Evolutionary conservation across 2,113 vertebrate species (phyloP).

Genomic region (Camelus dromedarius): DNA sequence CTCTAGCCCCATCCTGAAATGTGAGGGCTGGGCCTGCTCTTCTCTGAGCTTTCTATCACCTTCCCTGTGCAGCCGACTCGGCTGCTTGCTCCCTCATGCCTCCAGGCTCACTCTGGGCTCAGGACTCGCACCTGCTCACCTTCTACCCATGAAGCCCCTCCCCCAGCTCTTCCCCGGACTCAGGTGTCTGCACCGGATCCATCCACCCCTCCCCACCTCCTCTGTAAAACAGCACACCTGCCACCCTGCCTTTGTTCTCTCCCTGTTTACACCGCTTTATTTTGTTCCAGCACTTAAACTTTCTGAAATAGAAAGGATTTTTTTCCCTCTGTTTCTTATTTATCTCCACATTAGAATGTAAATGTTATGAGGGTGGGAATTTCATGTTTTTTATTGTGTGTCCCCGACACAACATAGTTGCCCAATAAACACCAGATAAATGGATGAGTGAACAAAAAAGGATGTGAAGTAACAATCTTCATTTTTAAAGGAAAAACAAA

Average conservation of each 20-base stretch:
- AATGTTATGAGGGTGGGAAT: not conserved
- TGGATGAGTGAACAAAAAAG: not conserved
- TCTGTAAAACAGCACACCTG: not conserved
- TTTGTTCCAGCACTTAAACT: not conserved
- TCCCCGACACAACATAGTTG: not conserved
- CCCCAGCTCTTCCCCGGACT: not conserved
- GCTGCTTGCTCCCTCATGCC: not conserved
- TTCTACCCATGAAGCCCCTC: not conserved
- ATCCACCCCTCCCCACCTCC: not conserved
- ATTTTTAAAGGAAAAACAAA: not conserved
- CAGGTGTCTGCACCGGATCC: not conserved
- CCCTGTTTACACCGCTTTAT: not conserved
- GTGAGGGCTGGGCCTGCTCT: fast-evolving
- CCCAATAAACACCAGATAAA: not conserved
- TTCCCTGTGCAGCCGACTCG: fast-evolving
- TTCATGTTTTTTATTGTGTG: not conserved
- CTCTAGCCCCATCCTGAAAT: not conserved
- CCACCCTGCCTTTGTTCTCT: not conserved
- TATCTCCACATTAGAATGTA: not conserved
- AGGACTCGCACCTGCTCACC: not conserved
- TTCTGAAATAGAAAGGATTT: not conserved
- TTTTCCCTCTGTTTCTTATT: not conserved
- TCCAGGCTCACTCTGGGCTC: not conserved
- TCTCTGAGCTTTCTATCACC: not conserved
- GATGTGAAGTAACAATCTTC: not conserved